Evolutionary conservation across 2,888 invertebrate species (phyloP).

Genomic region (Yponomeuta plumbellus): DNA sequence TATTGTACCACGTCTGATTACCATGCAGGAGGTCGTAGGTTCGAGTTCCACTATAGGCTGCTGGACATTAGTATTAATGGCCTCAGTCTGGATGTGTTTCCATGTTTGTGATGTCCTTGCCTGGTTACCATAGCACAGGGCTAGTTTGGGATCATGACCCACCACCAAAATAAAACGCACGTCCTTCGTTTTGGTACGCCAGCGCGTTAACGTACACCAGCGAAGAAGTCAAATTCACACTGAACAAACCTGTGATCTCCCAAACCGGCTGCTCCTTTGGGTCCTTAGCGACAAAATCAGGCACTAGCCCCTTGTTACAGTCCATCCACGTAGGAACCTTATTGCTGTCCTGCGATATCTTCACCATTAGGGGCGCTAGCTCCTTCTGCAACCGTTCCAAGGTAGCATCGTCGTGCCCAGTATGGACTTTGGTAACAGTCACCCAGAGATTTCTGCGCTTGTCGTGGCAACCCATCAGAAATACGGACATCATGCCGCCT

Average conservation of each 20-base stretch:
- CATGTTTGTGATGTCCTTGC: no score
- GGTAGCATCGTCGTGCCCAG: constrained; percentile 92
- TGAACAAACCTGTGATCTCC: constrained; percentile 88
- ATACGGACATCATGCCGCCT: constrained; percentile 95
- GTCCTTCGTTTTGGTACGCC: no score
- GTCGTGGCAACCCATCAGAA: constrained; percentile 94
- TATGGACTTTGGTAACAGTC: constrained; percentile 93
- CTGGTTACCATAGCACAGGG: no score
- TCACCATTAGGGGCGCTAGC: constrained; percentile 80
- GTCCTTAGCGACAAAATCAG: constrained; percentile 91
- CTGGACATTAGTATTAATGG: no score
- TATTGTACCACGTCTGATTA: no score
- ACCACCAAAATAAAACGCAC: no score
- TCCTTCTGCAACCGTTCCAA: constrained; percentile 84
- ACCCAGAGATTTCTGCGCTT: constrained; percentile 80
- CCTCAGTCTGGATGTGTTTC: no score
- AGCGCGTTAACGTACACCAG: no score
- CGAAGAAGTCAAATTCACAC: no score
- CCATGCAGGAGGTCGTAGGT: no score
- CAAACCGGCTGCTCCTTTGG: constrained; percentile 93
- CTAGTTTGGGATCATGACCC: no score
- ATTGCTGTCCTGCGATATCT: constrained; percentile 84
- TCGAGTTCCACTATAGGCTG: no score
- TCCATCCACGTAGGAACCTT: constrained; percentile 88
- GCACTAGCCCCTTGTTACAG: constrained; percentile 89